These are phyloP conservation scores for Fopius arisanus DNA, from an alignment of 1,140 invertebrate genomes.

Conservation along the genomic window DNA sequence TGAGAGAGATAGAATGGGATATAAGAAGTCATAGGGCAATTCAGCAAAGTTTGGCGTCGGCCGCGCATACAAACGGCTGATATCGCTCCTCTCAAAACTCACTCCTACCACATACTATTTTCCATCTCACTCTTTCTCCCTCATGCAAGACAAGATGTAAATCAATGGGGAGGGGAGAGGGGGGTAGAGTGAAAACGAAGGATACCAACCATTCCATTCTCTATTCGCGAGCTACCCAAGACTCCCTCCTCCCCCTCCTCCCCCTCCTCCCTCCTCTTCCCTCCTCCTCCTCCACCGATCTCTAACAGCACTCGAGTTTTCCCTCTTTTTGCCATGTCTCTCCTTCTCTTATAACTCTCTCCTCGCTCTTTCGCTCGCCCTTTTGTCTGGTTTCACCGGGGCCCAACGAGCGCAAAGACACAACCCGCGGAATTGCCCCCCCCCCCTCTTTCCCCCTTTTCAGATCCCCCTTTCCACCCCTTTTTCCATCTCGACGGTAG, in stretches of 20 bases:
- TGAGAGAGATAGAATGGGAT: conserved; percentile 36
- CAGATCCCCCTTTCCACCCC: conserved; percentile 15
- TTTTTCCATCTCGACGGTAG: conserved; percentile 28
- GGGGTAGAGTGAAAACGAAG: conserved; percentile 41
- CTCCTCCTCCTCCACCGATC: conserved; percentile 32
- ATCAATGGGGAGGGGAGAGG: conserved; percentile 54
- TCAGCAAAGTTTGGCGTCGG: conserved; percentile 62
- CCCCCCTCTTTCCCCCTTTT: background rate
- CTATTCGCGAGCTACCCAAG: conserved; percentile 24
- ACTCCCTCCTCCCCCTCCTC: conserved; percentile 38
- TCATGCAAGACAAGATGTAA: conserved; percentile 58
- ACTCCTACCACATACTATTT: conserved; percentile 28
- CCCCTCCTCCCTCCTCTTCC: conserved; percentile 34
- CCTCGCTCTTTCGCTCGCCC: background rate
- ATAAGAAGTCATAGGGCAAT: conserved; percentile 62
- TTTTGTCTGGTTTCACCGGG: conserved; percentile 21
- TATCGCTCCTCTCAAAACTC: conserved; percentile 45
- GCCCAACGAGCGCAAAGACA: conserved; percentile 8
- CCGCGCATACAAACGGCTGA: conserved; percentile 63
- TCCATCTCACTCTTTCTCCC: background rate
- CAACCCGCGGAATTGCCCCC: conserved; percentile 5
- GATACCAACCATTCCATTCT: conserved; percentile 42
- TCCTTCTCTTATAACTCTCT: background rate
- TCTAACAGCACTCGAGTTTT: conserved; percentile 24
- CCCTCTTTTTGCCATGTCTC: conserved; percentile 19